A percentile compares a stretch with the other conserved stretches of the same genome.
Conservation (phyloP, 2,113 vertebrate species). For the Daboia siamensis region DNA sequence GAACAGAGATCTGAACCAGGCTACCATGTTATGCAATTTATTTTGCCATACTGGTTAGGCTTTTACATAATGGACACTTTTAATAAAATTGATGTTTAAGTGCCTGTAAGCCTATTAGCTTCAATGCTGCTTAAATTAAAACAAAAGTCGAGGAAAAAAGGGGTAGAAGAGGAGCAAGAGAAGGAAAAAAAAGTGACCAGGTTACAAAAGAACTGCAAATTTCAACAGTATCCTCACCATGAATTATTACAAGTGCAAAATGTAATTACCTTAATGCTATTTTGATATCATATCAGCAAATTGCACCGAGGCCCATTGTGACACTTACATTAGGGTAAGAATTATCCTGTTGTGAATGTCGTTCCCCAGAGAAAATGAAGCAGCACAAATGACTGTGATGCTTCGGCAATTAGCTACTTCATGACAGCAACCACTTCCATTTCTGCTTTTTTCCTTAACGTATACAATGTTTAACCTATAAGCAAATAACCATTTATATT, state of each 20-base stretch:
- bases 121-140: conserved; percentile 46
- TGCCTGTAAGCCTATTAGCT: conserved; percentile 57
- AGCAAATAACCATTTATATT: conserved; percentile 59
- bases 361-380: conserved; percentile 64
- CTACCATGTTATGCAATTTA: conserved; percentile 25
- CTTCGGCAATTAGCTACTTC: conserved; percentile 66
- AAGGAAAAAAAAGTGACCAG: conserved; percentile 59
- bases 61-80: conserved; percentile 37
- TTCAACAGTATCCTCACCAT: conserved; percentile 61
- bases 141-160: conserved; percentile 36
- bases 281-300: conserved; percentile 82
- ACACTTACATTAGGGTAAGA: conserved; percentile 69
- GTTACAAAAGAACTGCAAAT: conserved; percentile 45
- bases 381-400: conserved; percentile 51
- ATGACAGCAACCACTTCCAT: conserved; percentile 49
- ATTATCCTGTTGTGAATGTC: conserved; percentile 69
- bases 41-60: conserved; percentile 19
- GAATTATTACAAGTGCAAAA: conserved; percentile 72
- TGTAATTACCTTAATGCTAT: conserved; percentile 81
- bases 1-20: background rate
- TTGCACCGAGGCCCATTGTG: conserved; percentile 66
- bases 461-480: conserved; percentile 68
- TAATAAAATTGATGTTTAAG: conserved; percentile 54
- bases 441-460: conserved; percentile 8
- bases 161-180: background rate